Conservation (phyloP, 2,888 invertebrate genomes). For the Mimachlamys varia region DNA sequence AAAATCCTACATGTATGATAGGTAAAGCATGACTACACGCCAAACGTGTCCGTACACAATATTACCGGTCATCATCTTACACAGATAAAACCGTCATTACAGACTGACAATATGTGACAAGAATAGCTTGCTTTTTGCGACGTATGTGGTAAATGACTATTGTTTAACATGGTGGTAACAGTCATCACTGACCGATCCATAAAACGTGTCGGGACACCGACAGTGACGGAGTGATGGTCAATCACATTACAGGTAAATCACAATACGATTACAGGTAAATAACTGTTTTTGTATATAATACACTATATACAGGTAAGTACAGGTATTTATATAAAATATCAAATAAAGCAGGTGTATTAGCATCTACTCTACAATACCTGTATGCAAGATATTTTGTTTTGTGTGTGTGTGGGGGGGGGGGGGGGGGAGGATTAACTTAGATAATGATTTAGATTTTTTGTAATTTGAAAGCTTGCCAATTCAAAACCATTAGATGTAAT, state of each 20-base stretch:
- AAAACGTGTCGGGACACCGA: background rate
- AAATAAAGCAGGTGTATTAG: no score
- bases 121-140: background rate
- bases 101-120: background rate
- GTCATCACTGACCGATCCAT: background rate
- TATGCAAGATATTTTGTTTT: no score
- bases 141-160: background rate
- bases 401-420: no score
- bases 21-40: background rate
- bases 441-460: no score
- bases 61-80: background rate
- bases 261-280: constrained; percentile 8
- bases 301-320: background rate
- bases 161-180: background rate
- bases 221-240: background rate
- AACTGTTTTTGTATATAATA: background rate
- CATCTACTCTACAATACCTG: no score
- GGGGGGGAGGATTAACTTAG: no score
- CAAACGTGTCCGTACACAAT: background rate
- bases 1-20: background rate
- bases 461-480: no score
- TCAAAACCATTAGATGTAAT: no score
- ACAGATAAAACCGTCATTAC: background rate
- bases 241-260: background rate
- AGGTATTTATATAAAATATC: no score